These are phyloP conservation scores for Cataglyphis altisquamis DNA, from an alignment of 2,888 invertebrate species.

Conservation along the genomic window DNA sequence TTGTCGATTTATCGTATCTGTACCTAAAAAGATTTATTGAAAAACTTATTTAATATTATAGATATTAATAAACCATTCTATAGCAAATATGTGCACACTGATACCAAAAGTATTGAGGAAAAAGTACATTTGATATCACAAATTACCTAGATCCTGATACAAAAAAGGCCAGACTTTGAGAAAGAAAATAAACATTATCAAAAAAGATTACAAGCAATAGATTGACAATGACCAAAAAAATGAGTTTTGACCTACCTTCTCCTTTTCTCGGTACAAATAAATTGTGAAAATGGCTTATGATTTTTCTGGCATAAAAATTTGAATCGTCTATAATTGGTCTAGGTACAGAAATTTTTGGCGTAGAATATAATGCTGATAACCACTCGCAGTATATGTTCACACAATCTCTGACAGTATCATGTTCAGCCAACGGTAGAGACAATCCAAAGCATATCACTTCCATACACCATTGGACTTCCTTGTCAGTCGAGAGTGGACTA, in stretches of 20 bases:
- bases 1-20: conserved; percentile 96
- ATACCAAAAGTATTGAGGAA: conserved; percentile 49
- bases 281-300: conserved; percentile 97
- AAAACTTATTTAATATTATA: conserved; percentile 32
- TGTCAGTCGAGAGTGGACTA: conserved; percentile 93
- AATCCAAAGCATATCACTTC: conserved; percentile 97
- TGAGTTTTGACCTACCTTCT: conserved; percentile 90
- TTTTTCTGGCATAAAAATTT: conserved; percentile 95
- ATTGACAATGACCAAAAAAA: conserved; percentile 13
- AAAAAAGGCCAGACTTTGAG: conserved; percentile 96
- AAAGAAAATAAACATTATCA: conserved; percentile 59
- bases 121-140: conserved; percentile 56
- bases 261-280: conserved; percentile 97
- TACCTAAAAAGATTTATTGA: conserved; percentile 87
- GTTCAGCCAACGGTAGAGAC: conserved; percentile 95
- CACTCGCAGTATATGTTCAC: conserved; percentile 99
- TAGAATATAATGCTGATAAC: conserved; percentile 95
- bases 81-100: conserved; percentile 28
- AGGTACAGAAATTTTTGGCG: conserved; percentile 95
- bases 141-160: conserved; percentile 94
- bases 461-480: conserved; percentile 95
- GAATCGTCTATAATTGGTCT: conserved; percentile 95
- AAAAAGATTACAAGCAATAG: conserved; percentile 33
- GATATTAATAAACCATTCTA: conserved; percentile 17
- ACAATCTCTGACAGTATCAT: conserved; percentile 97